Evolutionary conservation across 1,140 invertebrate genomes (phyloP).

Genomic region (Sitodiplosis mosellana): DNA sequence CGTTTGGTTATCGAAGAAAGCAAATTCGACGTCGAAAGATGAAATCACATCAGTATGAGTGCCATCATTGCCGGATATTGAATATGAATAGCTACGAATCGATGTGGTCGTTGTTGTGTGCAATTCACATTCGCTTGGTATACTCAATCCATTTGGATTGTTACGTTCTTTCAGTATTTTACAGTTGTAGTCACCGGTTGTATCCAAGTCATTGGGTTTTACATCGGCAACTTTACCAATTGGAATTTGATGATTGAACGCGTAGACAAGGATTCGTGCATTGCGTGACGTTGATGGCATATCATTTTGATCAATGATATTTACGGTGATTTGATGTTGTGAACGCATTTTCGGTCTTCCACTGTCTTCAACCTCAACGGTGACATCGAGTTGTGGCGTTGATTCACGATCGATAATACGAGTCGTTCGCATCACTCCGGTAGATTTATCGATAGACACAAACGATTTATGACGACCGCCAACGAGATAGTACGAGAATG

Average conservation of each 20-base stretch:
- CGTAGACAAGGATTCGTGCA: slow-evolving; percentile 60
- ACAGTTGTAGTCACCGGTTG: slow-evolving; percentile 72
- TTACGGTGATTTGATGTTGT: slow-evolving; percentile 54
- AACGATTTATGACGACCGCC: slow-evolving; percentile 58
- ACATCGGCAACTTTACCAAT: slow-evolving; percentile 74
- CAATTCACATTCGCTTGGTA: slow-evolving; percentile 61
- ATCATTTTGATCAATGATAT: slow-evolving; percentile 79
- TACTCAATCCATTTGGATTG: slow-evolving; percentile 36
- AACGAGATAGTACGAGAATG: slow-evolving; percentile 65
- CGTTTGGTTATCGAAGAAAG: slow-evolving; percentile 59
- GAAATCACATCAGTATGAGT: slow-evolving; percentile 67
- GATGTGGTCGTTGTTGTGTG: slow-evolving; percentile 40
- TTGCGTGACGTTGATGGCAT: slow-evolving; percentile 70
- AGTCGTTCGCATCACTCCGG: slow-evolving; percentile 61
- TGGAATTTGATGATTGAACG: slow-evolving; percentile 52
- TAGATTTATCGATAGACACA: slow-evolving; percentile 57
- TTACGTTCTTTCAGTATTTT: slow-evolving; percentile 42
- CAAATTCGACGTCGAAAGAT: slow-evolving; percentile 63
- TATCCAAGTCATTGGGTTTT: slow-evolving; percentile 77
- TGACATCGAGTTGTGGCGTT: slow-evolving; percentile 49
- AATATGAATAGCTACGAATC: slow-evolving; percentile 52
- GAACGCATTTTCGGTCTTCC: slow-evolving; percentile 66
- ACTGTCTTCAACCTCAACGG: slow-evolving; percentile 76
- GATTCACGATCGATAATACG: slow-evolving; percentile 64
- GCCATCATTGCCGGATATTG: slow-evolving; percentile 75